Evolutionary conservation across 1,140 invertebrate genomes (phyloP).

Genomic region (Nephila pilipes): DNA sequence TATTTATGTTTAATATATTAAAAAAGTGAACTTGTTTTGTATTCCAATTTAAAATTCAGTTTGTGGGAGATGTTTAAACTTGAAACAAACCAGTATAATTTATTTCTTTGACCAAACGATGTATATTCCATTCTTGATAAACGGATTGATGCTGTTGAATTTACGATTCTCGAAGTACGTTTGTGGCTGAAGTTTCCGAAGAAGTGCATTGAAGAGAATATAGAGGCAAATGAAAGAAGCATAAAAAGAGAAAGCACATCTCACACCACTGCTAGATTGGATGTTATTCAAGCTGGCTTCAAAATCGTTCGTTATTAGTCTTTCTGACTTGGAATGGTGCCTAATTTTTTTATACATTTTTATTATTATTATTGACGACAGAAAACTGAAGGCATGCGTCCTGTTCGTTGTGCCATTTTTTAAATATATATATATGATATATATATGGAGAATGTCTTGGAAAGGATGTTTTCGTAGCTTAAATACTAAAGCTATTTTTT

Average conservation of each 20-base stretch:
- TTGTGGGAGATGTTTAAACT: too few species aligned
- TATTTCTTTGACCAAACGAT: too few species aligned
- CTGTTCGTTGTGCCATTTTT: background rate
- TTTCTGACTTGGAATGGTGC: slow-evolving; percentile 24
- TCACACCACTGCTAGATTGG: background rate
- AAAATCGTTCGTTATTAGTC: slow-evolving; percentile 8
- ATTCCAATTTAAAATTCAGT: too few species aligned
- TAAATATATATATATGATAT: too few species aligned
- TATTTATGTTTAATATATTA: too few species aligned
- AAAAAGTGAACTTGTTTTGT: too few species aligned
- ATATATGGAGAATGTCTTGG: background rate
- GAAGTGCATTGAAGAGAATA: too few species aligned
- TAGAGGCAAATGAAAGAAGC: too few species aligned
- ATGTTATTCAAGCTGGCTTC: slow-evolving; percentile 21
- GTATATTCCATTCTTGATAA: too few species aligned
- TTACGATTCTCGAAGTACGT: background rate
- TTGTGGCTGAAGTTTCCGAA: background rate
- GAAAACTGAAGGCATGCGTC: slow-evolving; percentile 23
- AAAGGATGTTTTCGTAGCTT: background rate
- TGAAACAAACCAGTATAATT: too few species aligned
- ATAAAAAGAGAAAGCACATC: background rate
- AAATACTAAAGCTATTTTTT: background rate
- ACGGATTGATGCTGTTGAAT: background rate
- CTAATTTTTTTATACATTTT: slow-evolving; percentile 11
- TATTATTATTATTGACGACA: slow-evolving; percentile 10